Base-by-base conservation (phyloP, 1,140 invertebrate genomes). In the Nylanderia fulva region DNA sequence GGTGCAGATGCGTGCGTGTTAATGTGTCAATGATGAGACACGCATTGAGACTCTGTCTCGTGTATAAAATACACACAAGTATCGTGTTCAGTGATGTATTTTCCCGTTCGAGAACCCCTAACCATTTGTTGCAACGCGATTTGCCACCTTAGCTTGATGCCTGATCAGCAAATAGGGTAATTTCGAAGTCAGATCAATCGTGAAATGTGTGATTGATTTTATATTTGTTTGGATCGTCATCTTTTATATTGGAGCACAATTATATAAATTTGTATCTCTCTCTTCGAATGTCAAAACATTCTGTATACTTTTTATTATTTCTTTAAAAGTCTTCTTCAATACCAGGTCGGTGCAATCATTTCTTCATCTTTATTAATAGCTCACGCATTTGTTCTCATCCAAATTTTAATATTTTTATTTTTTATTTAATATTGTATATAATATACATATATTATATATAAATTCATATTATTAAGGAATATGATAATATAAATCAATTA, bases 21-120 rank as follows among this genome's bases (percentile, higher is more conserved):
- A 33, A n/a, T n/a, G n/a, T 77, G 13, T 77, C 75, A 77, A 77
- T 77, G 75, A 77, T 64, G 7, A 63, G n/a, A n/a, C n/a, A n/a
- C 66, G 15, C 75, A n/a, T 77, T 64, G 60, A 66, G 39, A 77
- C 33, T 52, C 60, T 64, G n/a, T 52, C 21, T 27, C 9, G 29
- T n/a, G n/a, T 33, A 33, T 66, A 66, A 56, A 18, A 64, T n/a
- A 33, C 39, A 66, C 39, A 45, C 39, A 48, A 0, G 18, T 76
- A 42, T 64, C 15, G 1, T 29, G 29, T 66, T 66, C 75, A 48
- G 75, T 64, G 13, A 77, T 24, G 75, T 66, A 66, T 21, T 77
- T 27, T 29, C 36, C 2, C 3, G 8, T 36, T 13, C 2, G 13
- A 27, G 39, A 0, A 66, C 75, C 75, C 60, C 27, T 13, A 18